phyloP scores from a whole-genome alignment of 2,113 vertebrate genomes.

The Proterorhinus semilunaris region DNA sequence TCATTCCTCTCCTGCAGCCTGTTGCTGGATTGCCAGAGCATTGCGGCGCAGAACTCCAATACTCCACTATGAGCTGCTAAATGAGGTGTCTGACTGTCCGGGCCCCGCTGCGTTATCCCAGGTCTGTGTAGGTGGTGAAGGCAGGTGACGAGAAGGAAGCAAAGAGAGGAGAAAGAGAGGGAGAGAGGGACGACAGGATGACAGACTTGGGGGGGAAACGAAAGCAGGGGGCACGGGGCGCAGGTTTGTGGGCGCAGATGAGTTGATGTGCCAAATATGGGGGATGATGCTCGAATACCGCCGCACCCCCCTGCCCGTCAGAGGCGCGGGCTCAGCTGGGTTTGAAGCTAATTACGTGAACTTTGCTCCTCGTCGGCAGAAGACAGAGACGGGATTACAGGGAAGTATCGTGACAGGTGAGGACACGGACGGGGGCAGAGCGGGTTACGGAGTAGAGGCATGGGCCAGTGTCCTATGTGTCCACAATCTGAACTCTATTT shows the following conservation, averaged over 20 bases:
- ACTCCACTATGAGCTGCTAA: constrained; percentile 51
- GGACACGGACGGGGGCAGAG: constrained; percentile 4
- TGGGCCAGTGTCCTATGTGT: background rate
- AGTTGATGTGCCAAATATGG: constrained; percentile 41
- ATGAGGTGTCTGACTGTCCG: constrained; percentile 64
- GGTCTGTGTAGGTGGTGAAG: constrained; percentile 66
- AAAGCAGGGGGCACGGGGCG: constrained; percentile 15
- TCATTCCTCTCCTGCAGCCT: constrained; percentile 9
- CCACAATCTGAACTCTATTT: background rate
- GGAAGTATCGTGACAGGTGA: constrained; percentile 5
- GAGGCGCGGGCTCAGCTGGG: constrained; percentile 53
- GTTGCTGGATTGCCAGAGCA: constrained; percentile 35
- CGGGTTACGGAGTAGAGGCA: background rate
- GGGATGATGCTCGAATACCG: constrained; percentile 35
- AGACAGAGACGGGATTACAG: constrained; percentile 15
- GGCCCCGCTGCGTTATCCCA: constrained; percentile 50
- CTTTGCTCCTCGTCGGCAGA: constrained; percentile 43
- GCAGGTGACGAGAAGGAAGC: constrained; percentile 62
- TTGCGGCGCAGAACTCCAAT: constrained; percentile 37
- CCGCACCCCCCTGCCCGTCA: constrained; percentile 50
- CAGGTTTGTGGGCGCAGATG: constrained; percentile 44
- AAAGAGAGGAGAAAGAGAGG: constrained; percentile 28
- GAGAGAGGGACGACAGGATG: constrained; percentile 41
- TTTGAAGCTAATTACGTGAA: constrained; percentile 61
- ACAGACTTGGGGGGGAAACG: constrained; percentile 51